Conservation (phyloP, 2,888 invertebrate genomes). For the Spicauda simplicius region DNA sequence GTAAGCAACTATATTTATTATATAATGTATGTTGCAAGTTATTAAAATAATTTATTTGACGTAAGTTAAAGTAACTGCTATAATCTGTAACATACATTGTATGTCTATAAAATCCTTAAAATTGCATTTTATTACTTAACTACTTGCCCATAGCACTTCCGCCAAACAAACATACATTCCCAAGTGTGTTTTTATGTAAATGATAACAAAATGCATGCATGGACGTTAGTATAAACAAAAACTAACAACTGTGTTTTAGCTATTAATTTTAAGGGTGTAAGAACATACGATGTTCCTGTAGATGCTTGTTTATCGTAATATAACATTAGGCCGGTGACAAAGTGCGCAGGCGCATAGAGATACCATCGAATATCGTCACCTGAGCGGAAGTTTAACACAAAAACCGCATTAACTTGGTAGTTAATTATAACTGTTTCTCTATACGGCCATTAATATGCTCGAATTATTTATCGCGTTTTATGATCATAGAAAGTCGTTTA, state of each 20-base stretch:
- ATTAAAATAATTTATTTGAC: too few relatives aligned
- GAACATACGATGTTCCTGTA: constrained; percentile 30
- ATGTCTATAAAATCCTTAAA: too few relatives aligned
- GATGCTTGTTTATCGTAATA: constrained; percentile 37
- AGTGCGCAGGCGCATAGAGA: constrained; percentile 60
- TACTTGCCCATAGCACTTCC: neutral
- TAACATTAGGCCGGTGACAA: constrained; percentile 64
- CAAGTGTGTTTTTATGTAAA: constrained; percentile 57
- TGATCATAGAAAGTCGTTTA: constrained; percentile 19
- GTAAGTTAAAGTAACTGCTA: too few relatives aligned
- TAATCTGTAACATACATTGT: too few relatives aligned
- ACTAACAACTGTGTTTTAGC: constrained; percentile 55
- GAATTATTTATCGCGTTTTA: constrained; percentile 8
- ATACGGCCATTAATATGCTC: constrained; percentile 43
- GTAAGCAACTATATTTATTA: too few relatives aligned
- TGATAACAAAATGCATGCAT: constrained; percentile 55
- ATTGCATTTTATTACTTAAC: neutral
- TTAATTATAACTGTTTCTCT: constrained; percentile 49
- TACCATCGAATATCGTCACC: constrained; percentile 73
- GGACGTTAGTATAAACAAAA: constrained; percentile 54
- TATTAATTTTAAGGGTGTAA: constrained; percentile 56
- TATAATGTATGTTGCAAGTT: too few relatives aligned
- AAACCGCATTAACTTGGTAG: constrained; percentile 75
- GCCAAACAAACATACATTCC: constrained; percentile 38
- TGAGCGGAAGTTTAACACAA: constrained; percentile 81